Evolutionary conservation across 2,113 vertebrate species (phyloP), one percentile per base, ranked within the genome.

Genomic region (Anser brachyrhynchus): DNA sequence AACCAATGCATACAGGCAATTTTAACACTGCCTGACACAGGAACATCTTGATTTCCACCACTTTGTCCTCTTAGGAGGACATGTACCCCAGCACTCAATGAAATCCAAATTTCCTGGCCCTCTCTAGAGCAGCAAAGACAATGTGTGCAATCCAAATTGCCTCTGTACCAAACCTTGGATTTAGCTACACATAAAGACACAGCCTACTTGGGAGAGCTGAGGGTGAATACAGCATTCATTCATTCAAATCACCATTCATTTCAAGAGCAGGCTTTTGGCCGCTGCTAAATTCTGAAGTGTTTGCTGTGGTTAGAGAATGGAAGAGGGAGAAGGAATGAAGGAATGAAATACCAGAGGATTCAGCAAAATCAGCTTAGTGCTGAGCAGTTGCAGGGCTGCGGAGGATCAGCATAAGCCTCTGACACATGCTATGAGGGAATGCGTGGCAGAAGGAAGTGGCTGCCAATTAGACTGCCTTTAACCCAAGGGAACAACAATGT

Each of bases 291-390:
- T 44, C 71, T 12, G 15, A 82, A 37, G 39, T 2, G 3, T 58
- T 87, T 87, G 78, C 93, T 79, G 22, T 41, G 59, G 66, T 72
- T 69, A 46, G 51, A 52, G 54, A 51, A n/a, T 0, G 1, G 66
- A 65, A 94, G 49, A 75, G 6, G 29, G 21, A 2, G 16, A 54
- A 93, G 58, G 62, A 65, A 26, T 19, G 44, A 69, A 83, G 44
- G 88, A 86, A 83, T 6, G 19, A 90, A 95, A 83, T 55, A 67
- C 51, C 75, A 79, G 51, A 83, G 75, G 13, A 83, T 66, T 18
- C 67, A 73, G 72, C 64, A 93, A 80, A 95, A 96, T 85, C 82
- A 90, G 87, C 89, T 94, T 95, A 96, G 64, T 6, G 1, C 29
- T 4, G 37, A 59, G 62, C 54, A 75, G 58, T 65, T 92, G 67